phyloP scores from a whole-genome alignment of 2,888 invertebrate species.

The Aethes cnicana region DNA sequence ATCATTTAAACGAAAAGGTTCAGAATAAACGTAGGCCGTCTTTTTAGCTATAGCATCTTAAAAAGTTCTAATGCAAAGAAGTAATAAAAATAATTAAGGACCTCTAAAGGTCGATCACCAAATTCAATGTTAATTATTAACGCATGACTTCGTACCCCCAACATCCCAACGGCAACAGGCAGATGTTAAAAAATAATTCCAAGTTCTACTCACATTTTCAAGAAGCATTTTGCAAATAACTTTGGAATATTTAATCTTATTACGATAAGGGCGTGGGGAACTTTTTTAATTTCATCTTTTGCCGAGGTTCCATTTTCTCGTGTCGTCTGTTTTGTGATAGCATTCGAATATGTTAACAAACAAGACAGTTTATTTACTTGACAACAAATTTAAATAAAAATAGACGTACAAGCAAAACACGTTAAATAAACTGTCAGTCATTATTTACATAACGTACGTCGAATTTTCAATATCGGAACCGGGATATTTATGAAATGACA shows the following conservation, averaged over 20 bases:
- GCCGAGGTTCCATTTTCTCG: conserved; percentile 36
- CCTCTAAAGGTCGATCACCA: conserved; percentile 30
- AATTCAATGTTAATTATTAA: conserved; percentile 35
- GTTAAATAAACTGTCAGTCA: too few species aligned
- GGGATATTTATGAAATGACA: too few species aligned
- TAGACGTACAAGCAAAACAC: too few species aligned
- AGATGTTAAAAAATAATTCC: conserved; percentile 42
- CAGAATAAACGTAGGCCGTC: background rate
- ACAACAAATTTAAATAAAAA: conserved; percentile 1
- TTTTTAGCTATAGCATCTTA: background rate
- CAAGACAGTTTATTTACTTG: conserved; percentile 40
- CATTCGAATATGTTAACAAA: conserved; percentile 37
- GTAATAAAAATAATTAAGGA: background rate
- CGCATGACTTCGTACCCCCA: conserved; percentile 36
- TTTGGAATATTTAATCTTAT: conserved; percentile 44
- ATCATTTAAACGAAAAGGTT: conserved; percentile 11
- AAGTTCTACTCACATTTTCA: conserved; percentile 43
- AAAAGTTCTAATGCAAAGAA: background rate
- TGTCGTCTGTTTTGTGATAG: conserved; percentile 24
- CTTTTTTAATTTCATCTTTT: conserved; percentile 48
- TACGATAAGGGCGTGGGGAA: conserved; percentile 40
- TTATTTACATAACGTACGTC: too few species aligned
- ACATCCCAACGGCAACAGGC: conserved; percentile 36
- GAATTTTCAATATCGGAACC: too few species aligned
- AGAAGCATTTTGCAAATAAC: conserved; percentile 46